Conservation (phyloP, 2,113 vertebrate genomes). For the Helogale parvula region DNA sequence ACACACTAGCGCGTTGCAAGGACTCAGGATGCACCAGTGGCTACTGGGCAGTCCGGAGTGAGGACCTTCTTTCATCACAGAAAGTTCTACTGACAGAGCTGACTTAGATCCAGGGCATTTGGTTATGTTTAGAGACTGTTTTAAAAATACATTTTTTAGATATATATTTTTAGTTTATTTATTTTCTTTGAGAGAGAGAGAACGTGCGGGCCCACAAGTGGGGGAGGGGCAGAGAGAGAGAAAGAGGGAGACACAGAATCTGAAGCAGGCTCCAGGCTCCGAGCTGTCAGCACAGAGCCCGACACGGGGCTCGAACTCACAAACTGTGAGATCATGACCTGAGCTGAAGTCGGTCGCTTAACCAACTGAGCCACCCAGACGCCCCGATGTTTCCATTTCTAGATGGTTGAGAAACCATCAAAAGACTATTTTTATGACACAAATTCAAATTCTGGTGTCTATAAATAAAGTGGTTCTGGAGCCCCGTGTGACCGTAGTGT, state of each 20-base stretch:
- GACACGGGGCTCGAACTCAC: too few species aligned
- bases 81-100: neutral
- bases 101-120: neutral
- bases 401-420: neutral
- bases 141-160: too few species aligned
- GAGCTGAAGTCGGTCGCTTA: too few species aligned
- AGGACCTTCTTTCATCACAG: neutral
- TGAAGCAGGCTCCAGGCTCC: too few species aligned
- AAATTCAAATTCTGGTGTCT: neutral
- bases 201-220: too few species aligned
- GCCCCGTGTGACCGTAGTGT: fast-evolving
- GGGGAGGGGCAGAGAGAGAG: too few species aligned
- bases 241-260: too few species aligned
- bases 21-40: neutral
- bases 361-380: too few species aligned
- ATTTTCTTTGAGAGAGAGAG: too few species aligned
- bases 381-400: neutral
- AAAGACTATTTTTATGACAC: neutral
- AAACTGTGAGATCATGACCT: too few species aligned
- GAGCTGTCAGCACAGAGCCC: too few species aligned
- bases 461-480: neutral
- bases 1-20: neutral
- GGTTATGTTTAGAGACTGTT: neutral
- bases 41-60: fast-evolving
- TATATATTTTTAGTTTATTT: too few species aligned